Base-by-base conservation (phyloP, 2,888 invertebrate genomes). In the Gerris lacustris region DNA sequence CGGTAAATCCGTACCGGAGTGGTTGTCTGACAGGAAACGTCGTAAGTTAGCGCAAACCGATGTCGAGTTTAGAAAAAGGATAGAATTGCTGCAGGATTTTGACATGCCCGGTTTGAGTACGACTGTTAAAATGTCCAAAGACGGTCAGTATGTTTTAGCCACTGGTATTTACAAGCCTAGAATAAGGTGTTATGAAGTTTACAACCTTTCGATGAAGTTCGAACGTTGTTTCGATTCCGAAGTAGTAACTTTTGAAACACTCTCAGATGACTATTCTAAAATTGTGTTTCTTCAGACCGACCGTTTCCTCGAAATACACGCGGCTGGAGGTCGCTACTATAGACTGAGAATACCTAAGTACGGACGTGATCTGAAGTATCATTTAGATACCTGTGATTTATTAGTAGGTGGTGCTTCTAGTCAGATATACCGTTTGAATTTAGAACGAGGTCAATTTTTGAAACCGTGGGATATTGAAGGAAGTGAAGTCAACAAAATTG, bases 71-170 rank as follows among this genome's bases (percentile, higher is more conserved):
- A 85, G 95, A 76, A 86, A 91, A 76, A 85, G 96, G 78, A 94
- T 99, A 77, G 94, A 98, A 81, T 86, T 99, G 64, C 93, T 99
- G 75, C 99, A 99, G 82, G 99, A 99, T 79, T 99, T 99, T 84
- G 94, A 96, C 77, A 99, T 99, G 99, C 98, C 99, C 44, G 94
- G 89, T 68, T 86, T 98, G 0, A 95, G 96, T 78, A 90, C 89
- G 18, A 87, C 87, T 69, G 85, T 99, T 44, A 85, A 87, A 77
- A 86, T 94, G 74, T 92, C 97, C 7, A 89, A 86, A 76, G 97
- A 99, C 84, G 92, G 93, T 18, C 91, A 96, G 75, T 96, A 92
- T 79, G 88, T 99, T 73, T 83, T 96, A 79, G 92, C 92, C 1
- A 90, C 96, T 55, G 98, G 98, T 67, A 92, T 90, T 73, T 99